phyloP scores from a whole-genome alignment of 2,113 vertebrate genomes.

The Caracal caracal region DNA sequence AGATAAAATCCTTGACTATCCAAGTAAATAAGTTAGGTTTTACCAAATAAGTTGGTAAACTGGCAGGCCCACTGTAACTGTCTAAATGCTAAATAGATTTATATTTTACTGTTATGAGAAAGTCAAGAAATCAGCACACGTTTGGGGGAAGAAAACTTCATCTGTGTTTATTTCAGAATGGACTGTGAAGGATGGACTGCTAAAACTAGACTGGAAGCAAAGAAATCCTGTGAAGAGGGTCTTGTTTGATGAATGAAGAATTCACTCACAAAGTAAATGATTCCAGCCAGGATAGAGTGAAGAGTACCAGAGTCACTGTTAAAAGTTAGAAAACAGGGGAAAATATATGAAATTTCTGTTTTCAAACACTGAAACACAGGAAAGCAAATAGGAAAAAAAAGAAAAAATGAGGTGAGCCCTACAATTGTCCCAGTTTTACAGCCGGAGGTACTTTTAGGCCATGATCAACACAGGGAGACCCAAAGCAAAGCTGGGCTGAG shows the following conservation, averaged over 20 bases:
- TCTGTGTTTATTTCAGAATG: constrained; percentile 16
- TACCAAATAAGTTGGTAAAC: constrained; percentile 1
- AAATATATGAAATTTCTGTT: constrained; percentile 19
- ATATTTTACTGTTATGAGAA: background rate
- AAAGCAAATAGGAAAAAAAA: background rate
- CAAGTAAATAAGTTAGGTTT: background rate
- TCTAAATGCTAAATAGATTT: background rate
- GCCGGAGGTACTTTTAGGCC: background rate
- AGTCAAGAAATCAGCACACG: background rate
- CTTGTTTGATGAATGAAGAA: background rate
- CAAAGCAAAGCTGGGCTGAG: background rate
- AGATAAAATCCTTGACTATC: constrained; percentile 16
- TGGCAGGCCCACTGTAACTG: background rate
- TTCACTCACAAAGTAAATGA: background rate
- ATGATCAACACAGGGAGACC: background rate
- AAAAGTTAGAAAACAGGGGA: constrained; percentile 34
- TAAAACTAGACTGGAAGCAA: background rate
- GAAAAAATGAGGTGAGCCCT: constrained; percentile 3
- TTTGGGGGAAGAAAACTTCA: background rate
- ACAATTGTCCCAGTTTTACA: background rate
- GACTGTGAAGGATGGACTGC: background rate
- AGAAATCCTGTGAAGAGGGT: background rate
- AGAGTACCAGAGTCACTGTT: background rate
- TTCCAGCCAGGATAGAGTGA: background rate
- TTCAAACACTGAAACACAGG: background rate